Conservation (phyloP, 2,888 invertebrate species). For the Dynastes hyllus region DNA sequence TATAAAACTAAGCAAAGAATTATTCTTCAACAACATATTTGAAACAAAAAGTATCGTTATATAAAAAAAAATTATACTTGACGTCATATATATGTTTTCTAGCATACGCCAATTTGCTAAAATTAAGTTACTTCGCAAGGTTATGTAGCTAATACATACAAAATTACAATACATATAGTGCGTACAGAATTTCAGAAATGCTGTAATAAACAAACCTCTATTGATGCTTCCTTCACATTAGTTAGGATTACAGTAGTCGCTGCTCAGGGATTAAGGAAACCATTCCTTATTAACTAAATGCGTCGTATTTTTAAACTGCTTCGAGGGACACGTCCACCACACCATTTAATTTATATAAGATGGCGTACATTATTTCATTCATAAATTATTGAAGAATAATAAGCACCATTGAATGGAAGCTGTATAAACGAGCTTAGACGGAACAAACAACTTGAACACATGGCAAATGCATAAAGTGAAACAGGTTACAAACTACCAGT, state of each 20-base stretch:
- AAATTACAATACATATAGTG: not conserved
- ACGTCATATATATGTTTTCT: no score
- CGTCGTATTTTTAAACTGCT: constrained; percentile 30
- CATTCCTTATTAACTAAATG: constrained; percentile 40
- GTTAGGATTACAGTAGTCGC: constrained; percentile 35
- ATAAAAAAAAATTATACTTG: no score
- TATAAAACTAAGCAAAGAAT: no score
- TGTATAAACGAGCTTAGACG: constrained; percentile 27
- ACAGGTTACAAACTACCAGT: constrained; percentile 30
- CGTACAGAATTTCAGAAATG: constrained; percentile 8
- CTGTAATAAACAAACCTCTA: constrained; percentile 25
- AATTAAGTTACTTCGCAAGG: no score
- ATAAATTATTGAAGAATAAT: constrained; percentile 46
- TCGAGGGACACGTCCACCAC: not conserved
- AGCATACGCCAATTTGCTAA: no score
- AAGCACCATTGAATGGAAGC: constrained; percentile 41
- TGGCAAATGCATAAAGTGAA: constrained; percentile 31
- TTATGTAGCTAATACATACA: no score
- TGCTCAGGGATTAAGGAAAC: constrained; percentile 40
- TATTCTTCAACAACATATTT: no score
- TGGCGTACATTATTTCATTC: constrained; percentile 29
- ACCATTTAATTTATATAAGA: constrained; percentile 42
- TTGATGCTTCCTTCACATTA: constrained; percentile 43
- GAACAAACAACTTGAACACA: constrained; percentile 28
- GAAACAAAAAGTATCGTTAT: no score